phyloP scores from a whole-genome alignment of 2,797 vertebrate species.

The Sebastes steindachneri region DNA sequence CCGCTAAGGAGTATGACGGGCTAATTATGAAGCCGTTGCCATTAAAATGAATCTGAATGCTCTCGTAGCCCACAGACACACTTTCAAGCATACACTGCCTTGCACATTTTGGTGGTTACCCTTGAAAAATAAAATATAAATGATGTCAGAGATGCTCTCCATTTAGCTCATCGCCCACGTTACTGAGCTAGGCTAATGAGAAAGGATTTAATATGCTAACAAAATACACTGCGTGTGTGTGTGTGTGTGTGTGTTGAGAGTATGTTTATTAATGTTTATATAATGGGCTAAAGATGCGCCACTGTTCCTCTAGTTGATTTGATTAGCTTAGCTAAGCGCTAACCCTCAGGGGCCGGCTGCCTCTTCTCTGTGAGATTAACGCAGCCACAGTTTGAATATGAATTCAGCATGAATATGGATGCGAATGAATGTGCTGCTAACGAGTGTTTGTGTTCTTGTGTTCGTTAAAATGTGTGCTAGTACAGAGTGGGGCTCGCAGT shows the following conservation, averaged over 20 bases:
- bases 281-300: conserved; percentile 69
- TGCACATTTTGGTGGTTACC: conserved; percentile 41
- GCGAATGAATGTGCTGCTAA: conserved; percentile 62
- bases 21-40: conserved; percentile 19
- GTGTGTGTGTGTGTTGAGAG: conserved; percentile 24
- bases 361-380: conserved; percentile 75
- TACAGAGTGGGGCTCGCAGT: conserved; percentile 51
- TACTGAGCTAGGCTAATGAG: conserved; percentile 62
- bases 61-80: conserved; percentile 20
- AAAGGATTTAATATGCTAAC: conserved; percentile 63
- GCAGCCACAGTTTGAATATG: conserved; percentile 70
- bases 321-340: conserved; percentile 81
- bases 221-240: conserved; percentile 32
- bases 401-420: conserved; percentile 78
- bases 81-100: conserved; percentile 6
- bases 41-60: conserved; percentile 28
- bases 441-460: conserved; percentile 54
- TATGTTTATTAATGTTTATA: conserved; percentile 68
- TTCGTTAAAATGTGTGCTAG: conserved; percentile 43
- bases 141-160: conserved; percentile 43
- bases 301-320: conserved; percentile 67
- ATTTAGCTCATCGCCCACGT: conserved; percentile 56
- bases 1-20: neutral
- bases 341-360: conserved; percentile 71
- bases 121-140: conserved; percentile 39